phyloP scores from a whole-genome alignment of 1,140 invertebrate species.

The Drosophila grimshawi region DNA sequence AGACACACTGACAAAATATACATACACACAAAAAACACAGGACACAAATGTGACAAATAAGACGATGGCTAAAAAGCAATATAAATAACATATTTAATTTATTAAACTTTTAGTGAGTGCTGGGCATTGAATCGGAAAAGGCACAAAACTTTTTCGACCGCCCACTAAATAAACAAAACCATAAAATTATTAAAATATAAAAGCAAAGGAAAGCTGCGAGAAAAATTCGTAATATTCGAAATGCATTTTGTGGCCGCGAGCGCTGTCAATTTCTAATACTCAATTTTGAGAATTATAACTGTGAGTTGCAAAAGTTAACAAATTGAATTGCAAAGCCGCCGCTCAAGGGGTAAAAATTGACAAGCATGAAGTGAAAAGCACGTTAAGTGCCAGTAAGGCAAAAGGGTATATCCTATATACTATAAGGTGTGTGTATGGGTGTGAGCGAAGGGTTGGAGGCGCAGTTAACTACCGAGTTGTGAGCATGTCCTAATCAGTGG shows the following conservation, averaged over 20 bases:
- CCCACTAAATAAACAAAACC: conserved; percentile 23
- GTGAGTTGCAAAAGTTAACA: conserved; percentile 74
- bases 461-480: conserved; percentile 66
- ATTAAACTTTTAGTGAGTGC: conserved; percentile 81
- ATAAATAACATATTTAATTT: conserved; percentile 82
- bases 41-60: conserved; percentile 2
- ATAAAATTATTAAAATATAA: conserved; percentile 48
- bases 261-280: conserved; percentile 4
- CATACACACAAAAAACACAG: conserved; percentile 1
- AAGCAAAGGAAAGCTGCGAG: background rate
- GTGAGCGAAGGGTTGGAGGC: background rate
- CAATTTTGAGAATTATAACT: conserved; percentile 38
- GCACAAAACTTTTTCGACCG: conserved; percentile 55
- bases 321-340: conserved; percentile 64
- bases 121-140: conserved; percentile 73
- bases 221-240: conserved; percentile 58
- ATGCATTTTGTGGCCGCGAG: conserved; percentile 71
- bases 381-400: conserved; percentile 50
- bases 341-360: conserved; percentile 15
- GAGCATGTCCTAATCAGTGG: conserved; percentile 75
- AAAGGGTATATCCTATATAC: conserved; percentile 12
- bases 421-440: background rate
- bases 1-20: conserved; percentile 22
- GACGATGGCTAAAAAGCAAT: conserved; percentile 68
- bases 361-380: conserved; percentile 73